Base-by-base conservation (phyloP, 2,888 invertebrate species). In the Bhutanitis thaidina region DNA sequence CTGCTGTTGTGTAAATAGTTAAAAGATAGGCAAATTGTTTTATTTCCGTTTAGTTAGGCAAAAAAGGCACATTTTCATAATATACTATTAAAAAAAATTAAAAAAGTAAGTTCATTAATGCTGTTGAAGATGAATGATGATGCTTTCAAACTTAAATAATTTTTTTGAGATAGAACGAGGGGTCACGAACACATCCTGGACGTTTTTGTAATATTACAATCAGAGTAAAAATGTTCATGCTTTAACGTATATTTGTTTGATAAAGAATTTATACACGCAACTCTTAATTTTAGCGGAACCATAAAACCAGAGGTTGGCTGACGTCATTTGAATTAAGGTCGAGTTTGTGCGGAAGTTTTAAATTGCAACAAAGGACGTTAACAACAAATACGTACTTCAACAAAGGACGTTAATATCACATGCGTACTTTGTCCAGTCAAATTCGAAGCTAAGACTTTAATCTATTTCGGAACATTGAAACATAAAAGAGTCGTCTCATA, bases 291-390 rank as follows among this genome's bases (percentile, higher is more conserved):
- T 54, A 61, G 60, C 60, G 57, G 25, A 15, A 38, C 9, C 38
- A 63, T 55, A 58, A 62, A 67, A 56, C 60, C 59, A 55, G 54
- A 55, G 52, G 50, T 29, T 36, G 41, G 29, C 46, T 62, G 57
- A 60, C 59, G 63, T 62, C 62, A 65, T 57, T 49, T 34, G 52
- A 43, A 49, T 51, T 60, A 55, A 71, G 69, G 70, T 64, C 65
- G 61, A 45, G 41, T 61, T 62, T 59, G 56, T 61, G 50, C 69
- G 72, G 72, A 71, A 73, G 68, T 70, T 60, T 60, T 60, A 60
- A 39, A 65, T 62, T 58, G 52, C 60, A 62, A 65, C 62, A 63
- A 66, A 67, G 67, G 65, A 67, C 56, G 58, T 53, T 61, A 48
- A 67, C 56, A 59, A n/a, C n/a, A n/a, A n/a, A n/a, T n/a, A n/a